Percentiles rank a stretch among this genome's conserved stretches.
Conservation (phyloP, 2,888 invertebrate genomes). For the Pristionchus maxplancki region DNA sequence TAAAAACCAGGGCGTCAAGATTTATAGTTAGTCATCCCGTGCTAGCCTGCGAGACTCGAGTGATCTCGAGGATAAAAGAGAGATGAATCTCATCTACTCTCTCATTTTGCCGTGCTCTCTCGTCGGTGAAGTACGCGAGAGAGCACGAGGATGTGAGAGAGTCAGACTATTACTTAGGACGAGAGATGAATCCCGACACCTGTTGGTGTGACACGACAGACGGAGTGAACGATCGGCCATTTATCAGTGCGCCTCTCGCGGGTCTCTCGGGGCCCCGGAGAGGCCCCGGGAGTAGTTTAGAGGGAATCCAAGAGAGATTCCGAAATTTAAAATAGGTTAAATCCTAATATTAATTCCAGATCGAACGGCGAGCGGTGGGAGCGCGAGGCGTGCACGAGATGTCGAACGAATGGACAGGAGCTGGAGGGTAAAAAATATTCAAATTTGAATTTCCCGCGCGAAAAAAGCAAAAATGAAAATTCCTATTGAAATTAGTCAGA, state of each 20-base stretch:
- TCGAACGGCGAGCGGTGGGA: conserved; percentile 78
- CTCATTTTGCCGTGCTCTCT: too few species aligned
- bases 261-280: background rate
- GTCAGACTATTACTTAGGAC: background rate
- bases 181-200: conserved; percentile 8
- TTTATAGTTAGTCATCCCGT: background rate
- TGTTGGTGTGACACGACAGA: background rate
- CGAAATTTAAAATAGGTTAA: background rate
- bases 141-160: background rate
- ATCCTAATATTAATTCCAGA: conserved; percentile 57
- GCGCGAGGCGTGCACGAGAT: conserved; percentile 74
- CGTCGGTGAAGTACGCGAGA: background rate
- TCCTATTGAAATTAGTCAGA: too few species aligned
- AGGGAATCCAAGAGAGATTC: background rate
- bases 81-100: too few species aligned
- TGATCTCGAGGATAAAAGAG: background rate
- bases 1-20: too few species aligned
- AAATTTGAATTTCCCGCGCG: too few species aligned
- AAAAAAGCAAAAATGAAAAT: too few species aligned
- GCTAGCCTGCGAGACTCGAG: background rate
- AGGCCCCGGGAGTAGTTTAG: background rate
- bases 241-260: background rate
- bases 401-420: conserved; percentile 74
- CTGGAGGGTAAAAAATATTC: conserved; percentile 62
- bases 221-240: conserved; percentile 30